Conservation (phyloP, 2,888 invertebrate species). For the Argyresthia goedartella region DNA sequence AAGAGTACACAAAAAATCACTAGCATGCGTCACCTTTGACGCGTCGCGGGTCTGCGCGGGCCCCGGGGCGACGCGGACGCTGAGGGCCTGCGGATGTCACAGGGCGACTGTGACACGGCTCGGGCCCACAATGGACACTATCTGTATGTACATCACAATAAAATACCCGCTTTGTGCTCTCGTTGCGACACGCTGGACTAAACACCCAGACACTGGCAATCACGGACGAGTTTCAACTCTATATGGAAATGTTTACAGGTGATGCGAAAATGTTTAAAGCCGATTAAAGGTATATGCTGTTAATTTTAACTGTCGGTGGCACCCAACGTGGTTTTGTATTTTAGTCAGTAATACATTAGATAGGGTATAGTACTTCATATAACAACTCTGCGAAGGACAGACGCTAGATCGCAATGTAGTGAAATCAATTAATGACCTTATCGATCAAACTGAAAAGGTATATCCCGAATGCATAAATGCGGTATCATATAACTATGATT, state of each 20-base stretch:
- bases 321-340: too few species aligned
- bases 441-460: neutral
- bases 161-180: slow-evolving; percentile 60
- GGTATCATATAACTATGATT: slow-evolving; percentile 42
- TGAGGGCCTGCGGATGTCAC: slow-evolving; percentile 20
- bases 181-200: slow-evolving; percentile 63
- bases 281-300: too few species aligned
- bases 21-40: slow-evolving; percentile 10
- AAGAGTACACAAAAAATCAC: slow-evolving; percentile 3
- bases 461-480: slow-evolving; percentile 29
- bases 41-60: slow-evolving; percentile 21
- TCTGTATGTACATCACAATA: slow-evolving; percentile 66
- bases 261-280: too few species aligned
- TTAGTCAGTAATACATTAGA: too few species aligned
- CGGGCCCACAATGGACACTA: slow-evolving; percentile 52
- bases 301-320: too few species aligned
- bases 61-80: neutral
- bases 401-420: too few species aligned
- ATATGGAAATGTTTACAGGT: slow-evolving; percentile 11
- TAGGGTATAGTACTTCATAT: too few species aligned
- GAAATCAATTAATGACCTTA: too few species aligned
- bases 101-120: slow-evolving; percentile 60
- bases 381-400: too few species aligned
- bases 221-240: slow-evolving; percentile 25
- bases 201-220: slow-evolving; percentile 46